Percentiles rank a stretch among this genome's conserved stretches.
Evolutionary conservation across 1,140 invertebrate species (phyloP).

Genomic region (Cydia pomonella): DNA sequence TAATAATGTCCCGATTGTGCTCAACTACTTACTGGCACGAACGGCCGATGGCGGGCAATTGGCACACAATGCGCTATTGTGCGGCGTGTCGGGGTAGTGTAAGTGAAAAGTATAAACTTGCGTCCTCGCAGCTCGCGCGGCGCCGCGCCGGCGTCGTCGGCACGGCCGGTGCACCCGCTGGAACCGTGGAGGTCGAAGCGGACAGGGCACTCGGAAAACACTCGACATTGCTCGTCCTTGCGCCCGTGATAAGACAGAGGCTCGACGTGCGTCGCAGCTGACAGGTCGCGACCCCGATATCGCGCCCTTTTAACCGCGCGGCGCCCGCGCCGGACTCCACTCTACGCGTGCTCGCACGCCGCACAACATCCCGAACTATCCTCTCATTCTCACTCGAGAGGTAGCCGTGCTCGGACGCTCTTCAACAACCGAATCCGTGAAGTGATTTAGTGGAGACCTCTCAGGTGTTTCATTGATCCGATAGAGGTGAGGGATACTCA

Average conservation of each 20-base stretch:
- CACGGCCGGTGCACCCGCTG: constrained; percentile 18
- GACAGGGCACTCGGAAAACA: constrained; percentile 42
- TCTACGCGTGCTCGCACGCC: constrained; percentile 34
- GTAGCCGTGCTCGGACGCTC: constrained; percentile 3
- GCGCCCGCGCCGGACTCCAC: constrained; percentile 50
- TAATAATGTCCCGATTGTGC: constrained; percentile 29
- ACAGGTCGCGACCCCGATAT: constrained; percentile 69
- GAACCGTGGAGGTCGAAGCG: constrained; percentile 23
- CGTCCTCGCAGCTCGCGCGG: neutral
- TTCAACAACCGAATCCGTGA: neutral
- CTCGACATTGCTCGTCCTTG: constrained; percentile 72
- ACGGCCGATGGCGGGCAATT: constrained; percentile 15
- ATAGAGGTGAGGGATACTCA: constrained; percentile 33
- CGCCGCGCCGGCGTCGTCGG: constrained; percentile 27
- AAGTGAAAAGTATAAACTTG: no score
- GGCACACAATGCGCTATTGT: constrained; percentile 28
- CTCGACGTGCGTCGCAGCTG: constrained; percentile 55
- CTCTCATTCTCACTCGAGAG: constrained; percentile 1
- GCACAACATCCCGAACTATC: constrained; percentile 23
- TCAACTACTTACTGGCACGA: constrained; percentile 29
- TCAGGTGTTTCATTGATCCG: neutral
- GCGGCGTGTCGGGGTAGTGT: neutral
- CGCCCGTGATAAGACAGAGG: constrained; percentile 52
- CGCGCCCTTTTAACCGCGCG: constrained; percentile 64
- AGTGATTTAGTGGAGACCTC: constrained; percentile 10